Evolutionary conservation across 2,797 vertebrate genomes (phyloP), one percentile per base, ranked within the genome.

Genomic region (Sciurus carolinensis): DNA sequence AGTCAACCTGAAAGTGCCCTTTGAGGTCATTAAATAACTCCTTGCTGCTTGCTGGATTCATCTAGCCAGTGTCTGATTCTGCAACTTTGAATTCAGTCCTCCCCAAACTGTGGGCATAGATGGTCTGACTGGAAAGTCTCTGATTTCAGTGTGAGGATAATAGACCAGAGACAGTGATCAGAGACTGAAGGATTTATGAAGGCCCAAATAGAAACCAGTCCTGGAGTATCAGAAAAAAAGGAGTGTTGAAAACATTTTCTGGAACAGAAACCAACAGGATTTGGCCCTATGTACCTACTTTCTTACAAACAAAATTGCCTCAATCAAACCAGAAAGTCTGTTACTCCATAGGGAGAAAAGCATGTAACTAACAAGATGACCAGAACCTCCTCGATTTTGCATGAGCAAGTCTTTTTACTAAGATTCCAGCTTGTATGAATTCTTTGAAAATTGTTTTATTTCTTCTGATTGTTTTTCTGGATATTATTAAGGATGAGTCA

Each of bases 211-310:
- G 3, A 98, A 98, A 93, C 99, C 99, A 0, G 99, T 99, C 94
- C 98, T 99, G 75, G 99, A 99, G 83, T 99, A 99, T 97, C 99
- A 98, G 99, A 98, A 99, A 99, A 97, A 99, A 99, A 98, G 99
- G 99, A 33, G 97, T 99, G 79, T 77, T 99, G 93, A 98, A 99
- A 98, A 99, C 99, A 33, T 99, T 99, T 97, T 98, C 99, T 24
- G 99, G 99, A 97, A 99, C 99, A 62, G 99, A 99, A 99, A 99
- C 99, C 94, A 99, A 99, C 98, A 99, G 99, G 98, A 99, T 99
- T 97, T 99, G 99, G 99, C 99, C 99, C 3, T 98, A 99, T 0
- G 97, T 99, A 7, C 98, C 99, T 90, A 97, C 98, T 26, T 99
- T 99, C 97, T 99, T 99, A 87, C 98, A 98, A 97, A 99, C 98